Percentiles rank a stretch among this genome's conserved stretches.
phyloP scores from a whole-genome alignment of 2,113 vertebrate species.

The Ammospiza nelsoni region DNA sequence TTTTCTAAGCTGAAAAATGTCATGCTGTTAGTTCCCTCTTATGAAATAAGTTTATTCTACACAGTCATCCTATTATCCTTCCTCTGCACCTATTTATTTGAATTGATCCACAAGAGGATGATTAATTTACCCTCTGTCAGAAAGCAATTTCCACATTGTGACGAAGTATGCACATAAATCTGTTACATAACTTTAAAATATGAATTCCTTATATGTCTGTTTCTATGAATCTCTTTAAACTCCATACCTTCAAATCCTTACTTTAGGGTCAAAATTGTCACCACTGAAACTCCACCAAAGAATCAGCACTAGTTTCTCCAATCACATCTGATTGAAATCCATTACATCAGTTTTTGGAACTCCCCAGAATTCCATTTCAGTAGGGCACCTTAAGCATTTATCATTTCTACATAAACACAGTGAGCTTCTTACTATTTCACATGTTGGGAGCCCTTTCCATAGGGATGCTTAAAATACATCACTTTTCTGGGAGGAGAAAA shows the following conservation, averaged over 20 bases:
- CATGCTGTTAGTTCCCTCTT: not conserved
- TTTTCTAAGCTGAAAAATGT: not conserved
- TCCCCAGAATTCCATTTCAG: not conserved
- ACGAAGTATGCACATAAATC: not conserved
- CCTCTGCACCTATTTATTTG: slow-evolving; percentile 40
- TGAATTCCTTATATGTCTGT: not conserved
- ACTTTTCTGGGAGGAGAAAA: not conserved
- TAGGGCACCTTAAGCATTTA: not conserved
- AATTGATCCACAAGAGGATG: slow-evolving; percentile 7
- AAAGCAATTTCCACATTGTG: slow-evolving; percentile 5
- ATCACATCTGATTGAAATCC: not conserved
- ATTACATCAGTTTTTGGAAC: rapidly evolving
- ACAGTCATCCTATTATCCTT: slow-evolving; percentile 20
- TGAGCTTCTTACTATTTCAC: not conserved
- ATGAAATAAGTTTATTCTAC: slow-evolving; percentile 3
- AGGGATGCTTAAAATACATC: not conserved
- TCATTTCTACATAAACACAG: not conserved
- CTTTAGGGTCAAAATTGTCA: not conserved
- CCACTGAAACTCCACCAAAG: not conserved
- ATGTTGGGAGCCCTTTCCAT: not conserved
- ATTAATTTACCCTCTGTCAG: slow-evolving; percentile 12
- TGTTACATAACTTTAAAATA: not conserved
- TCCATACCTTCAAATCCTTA: not conserved
- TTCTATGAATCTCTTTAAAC: not conserved
- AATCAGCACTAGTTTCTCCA: not conserved